These are phyloP conservation scores for Craniophora ligustri DNA, from an alignment of 2,888 invertebrate species.

Conservation along the genomic window DNA sequence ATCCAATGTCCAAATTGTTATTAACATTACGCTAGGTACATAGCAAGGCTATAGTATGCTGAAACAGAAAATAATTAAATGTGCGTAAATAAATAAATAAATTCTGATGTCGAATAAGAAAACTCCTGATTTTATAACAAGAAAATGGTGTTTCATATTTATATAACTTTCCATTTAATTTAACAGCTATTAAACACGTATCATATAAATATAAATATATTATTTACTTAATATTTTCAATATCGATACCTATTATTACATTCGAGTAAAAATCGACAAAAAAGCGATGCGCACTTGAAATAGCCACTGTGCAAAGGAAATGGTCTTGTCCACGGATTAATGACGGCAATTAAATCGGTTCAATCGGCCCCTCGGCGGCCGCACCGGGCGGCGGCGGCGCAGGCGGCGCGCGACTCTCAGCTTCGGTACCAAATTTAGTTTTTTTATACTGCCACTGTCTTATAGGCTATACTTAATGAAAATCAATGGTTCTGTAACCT, in stretches of 20 bases:
- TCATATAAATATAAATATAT: too few relatives aligned
- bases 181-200: too few relatives aligned
- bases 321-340: slow-evolving; percentile 71
- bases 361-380: slow-evolving; percentile 54
- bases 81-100: too few relatives aligned
- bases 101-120: too few relatives aligned
- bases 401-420: slow-evolving; percentile 29
- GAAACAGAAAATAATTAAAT: too few relatives aligned
- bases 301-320: slow-evolving; percentile 61
- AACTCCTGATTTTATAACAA: too few relatives aligned
- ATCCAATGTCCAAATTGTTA: too few relatives aligned
- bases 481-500: slow-evolving; percentile 45
- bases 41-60: too few relatives aligned
- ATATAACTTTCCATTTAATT: too few relatives aligned
- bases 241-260: slow-evolving; percentile 29
- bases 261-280: slow-evolving; percentile 56
- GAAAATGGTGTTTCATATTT: too few relatives aligned
- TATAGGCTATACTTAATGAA: slow-evolving; percentile 45
- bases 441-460: slow-evolving; percentile 40
- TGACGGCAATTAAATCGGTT: slow-evolving; percentile 78
- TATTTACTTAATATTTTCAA: slow-evolving; percentile 12
- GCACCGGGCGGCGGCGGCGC: slow-evolving; percentile 38
- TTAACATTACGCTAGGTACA: too few relatives aligned
- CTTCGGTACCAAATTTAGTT: slow-evolving; percentile 41
- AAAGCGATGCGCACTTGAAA: slow-evolving; percentile 47